Base-by-base conservation (phyloP, 2,797 vertebrate genomes). In the Babyrousa celebensis region DNA sequence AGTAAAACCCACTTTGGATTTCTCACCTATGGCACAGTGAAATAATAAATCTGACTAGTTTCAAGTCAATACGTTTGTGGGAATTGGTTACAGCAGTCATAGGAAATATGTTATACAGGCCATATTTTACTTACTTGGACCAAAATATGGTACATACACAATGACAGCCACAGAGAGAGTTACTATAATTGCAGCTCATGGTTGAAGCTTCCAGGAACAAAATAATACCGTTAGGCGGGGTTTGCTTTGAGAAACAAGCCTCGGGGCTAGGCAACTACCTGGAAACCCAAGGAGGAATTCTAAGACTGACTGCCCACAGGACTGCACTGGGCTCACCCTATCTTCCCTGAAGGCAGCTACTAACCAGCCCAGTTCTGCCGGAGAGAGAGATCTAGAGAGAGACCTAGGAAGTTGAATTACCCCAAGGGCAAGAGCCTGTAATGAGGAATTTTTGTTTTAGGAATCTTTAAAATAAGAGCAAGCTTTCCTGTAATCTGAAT, bases 221-320 rank as follows among this genome's bases (percentile, higher is more conserved):
- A 71, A 20, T 18, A 70, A 89, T 40, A 63, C 48, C 58, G 2
- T 54, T 54, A 60, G 48, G 27, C 84, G 36, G 18, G 32, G 56
- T 63, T 65, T 43, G 27, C 83, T 36, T 21, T 58, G 43, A 40
- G 71, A 92, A 94, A 89, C 18, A 93, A 93, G 36, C 67, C 65
- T 70, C n/a, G 43, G 56, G 60, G 54, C 12, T 63, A 65, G 87
- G 25, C 56, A 68, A 95, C 21, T 96, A 70, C 25, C 20, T 91
- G 11, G 21, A 85, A 63, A 67, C 25, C 1, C 18, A 40, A 94
- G 43, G 17, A 82, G 32, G 52, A 63, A 83, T 43, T 85, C 10
- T 32, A 36, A 65, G 71, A 92, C 5, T 60, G 84, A 86, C n/a
- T 85, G 60, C 14, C 17, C 14, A 6, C 48, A n/a, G 68, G 54